phyloP scores from a whole-genome alignment of 2,888 invertebrate species.

The Eristalinus sepulchralis region DNA sequence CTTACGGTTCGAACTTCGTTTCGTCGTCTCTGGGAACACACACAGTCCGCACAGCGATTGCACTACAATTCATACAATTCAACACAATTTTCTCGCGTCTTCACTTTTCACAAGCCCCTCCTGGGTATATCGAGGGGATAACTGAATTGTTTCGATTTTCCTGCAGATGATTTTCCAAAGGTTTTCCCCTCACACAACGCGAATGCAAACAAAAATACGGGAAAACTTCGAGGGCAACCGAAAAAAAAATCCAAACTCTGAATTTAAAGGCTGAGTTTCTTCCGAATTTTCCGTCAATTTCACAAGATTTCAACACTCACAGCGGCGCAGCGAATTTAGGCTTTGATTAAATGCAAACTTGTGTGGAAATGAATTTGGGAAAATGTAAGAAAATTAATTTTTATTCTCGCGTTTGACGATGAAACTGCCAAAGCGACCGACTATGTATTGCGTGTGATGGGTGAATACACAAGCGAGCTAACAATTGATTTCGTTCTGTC shows the following conservation, averaged over 20 bases:
- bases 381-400: background rate
- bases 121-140: background rate
- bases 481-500: conserved; percentile 22
- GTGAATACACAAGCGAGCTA: conserved; percentile 28
- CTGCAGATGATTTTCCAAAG: background rate
- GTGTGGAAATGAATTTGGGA: background rate
- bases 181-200: background rate
- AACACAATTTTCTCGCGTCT: background rate
- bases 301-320: background rate
- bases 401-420: conserved; percentile 9
- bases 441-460: conserved; percentile 37
- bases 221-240: background rate
- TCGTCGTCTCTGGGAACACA: background rate
- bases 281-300: background rate
- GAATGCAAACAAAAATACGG: conserved; percentile 17
- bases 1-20: conserved; percentile 23
- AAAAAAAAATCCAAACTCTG: background rate
- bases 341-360: background rate
- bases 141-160: background rate
- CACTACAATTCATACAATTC: background rate
- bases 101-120: conserved; percentile 2
- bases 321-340: background rate
- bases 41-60: background rate
- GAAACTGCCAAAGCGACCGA: conserved; percentile 20
- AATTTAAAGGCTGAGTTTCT: background rate